Conservation (phyloP, 2,888 invertebrate species). For the Athripsodes cinereus region DNA sequence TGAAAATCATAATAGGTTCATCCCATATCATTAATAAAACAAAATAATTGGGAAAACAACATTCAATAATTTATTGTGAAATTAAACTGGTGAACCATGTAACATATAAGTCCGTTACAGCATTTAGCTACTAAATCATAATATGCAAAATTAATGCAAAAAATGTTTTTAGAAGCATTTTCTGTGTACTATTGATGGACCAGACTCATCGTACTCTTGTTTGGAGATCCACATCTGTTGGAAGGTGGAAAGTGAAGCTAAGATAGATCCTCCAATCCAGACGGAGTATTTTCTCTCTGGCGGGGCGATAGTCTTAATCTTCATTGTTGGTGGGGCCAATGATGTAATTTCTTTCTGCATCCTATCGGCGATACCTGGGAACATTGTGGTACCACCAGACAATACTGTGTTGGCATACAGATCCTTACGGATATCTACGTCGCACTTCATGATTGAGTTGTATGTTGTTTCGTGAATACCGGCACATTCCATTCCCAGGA, state of each 20-base stretch:
- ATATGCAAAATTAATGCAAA: too few species aligned
- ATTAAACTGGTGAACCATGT: background rate
- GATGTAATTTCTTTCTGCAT: slow-evolving; percentile 34
- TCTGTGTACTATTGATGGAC: slow-evolving; percentile 93
- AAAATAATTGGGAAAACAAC: too few species aligned
- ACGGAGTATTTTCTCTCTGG: slow-evolving; percentile 60
- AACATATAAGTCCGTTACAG: background rate
- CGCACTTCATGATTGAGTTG: slow-evolving; percentile 43
- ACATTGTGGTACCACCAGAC: slow-evolving; percentile 82
- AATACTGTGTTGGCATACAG: slow-evolving; percentile 80
- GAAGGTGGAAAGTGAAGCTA: slow-evolving; percentile 7
- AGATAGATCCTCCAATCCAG: slow-evolving; percentile 6
- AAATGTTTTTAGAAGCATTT: slow-evolving; percentile 82
- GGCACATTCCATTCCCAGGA: slow-evolving; percentile 67
- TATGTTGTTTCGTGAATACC: slow-evolving; percentile 74
- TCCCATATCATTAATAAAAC: too few species aligned
- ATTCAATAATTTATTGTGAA: background rate
- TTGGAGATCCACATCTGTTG: slow-evolving; percentile 68
- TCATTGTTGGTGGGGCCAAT: slow-evolving; percentile 72
- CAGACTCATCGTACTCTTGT: slow-evolving; percentile 95
- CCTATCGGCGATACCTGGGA: slow-evolving; percentile 45
- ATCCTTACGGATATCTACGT: slow-evolving; percentile 83
- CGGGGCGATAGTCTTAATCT: slow-evolving; percentile 59
- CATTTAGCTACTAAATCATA: too few species aligned
- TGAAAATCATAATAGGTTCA: too few species aligned